Base-by-base conservation (phyloP, 2,113 vertebrate genomes). In the Grammomys dolichurus region DNA sequence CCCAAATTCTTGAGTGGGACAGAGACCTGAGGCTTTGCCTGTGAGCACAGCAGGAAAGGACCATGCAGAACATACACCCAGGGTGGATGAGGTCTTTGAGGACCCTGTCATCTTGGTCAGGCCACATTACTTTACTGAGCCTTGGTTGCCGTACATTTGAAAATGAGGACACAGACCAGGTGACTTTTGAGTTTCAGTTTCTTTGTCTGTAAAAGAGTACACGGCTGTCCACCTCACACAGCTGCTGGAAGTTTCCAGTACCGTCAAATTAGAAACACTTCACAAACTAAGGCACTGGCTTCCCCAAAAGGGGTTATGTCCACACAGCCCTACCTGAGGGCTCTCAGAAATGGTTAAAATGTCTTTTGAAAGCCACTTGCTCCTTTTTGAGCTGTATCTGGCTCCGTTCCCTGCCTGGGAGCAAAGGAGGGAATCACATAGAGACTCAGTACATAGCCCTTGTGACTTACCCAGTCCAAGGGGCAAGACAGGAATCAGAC, bases 401-500 rank as follows among this genome's bases (percentile, higher is more conserved):
- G 58, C 33, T n/a, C 40, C 82, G 28, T 67, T 26, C 16, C 56
- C 54, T 40, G 6, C 36, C 19, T 17, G 31, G 73, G 88, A 77
- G 31, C 43, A 65, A 20, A 36, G n/a, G 22, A 28, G 65, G 19
- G 14, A 65, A 13, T 10, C 2, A 51, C 6, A 5, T n/a, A 1
- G 3, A 93, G 28, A 54, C 28, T 46, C 22, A n/a, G 0, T 14
- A 14, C 0, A 36, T 0, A 5, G 40, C 13, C 7, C 40, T 91
- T n/a, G 9, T 46, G 75, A 69, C 72, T 95, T 5, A 69, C 46
- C 56, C 14, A 33, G 28, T 58, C 82, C 46, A 58, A 58, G 58
- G 28, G 31, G 46, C 33, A 51, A 94, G 67, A 91, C n/a, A 96
- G 75, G 24, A 89, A 78, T 58, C 81, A 95, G 69, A 70, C 77